These are phyloP conservation scores for Hybognathus amarus DNA, from an alignment of 2,797 vertebrate species.

Conservation along the genomic window DNA sequence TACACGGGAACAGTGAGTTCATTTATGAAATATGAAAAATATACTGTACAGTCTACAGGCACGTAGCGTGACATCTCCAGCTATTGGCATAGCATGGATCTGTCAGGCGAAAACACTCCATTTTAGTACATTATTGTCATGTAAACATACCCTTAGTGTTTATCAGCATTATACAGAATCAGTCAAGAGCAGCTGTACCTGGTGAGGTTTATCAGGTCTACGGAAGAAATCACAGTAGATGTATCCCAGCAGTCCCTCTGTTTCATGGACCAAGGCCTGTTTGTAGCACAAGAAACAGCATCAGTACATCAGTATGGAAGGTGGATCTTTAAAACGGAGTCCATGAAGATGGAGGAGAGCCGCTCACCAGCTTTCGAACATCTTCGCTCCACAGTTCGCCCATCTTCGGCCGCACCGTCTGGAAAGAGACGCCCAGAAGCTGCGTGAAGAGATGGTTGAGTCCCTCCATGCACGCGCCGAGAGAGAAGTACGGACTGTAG, in stretches of 20 bases:
- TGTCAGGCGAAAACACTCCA: no score
- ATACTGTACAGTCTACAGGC: no score
- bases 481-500: conserved; percentile 91
- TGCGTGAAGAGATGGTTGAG: conserved; percentile 87
- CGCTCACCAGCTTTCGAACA: conserved; percentile 88
- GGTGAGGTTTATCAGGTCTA: conserved; percentile 89
- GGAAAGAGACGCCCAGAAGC: conserved; percentile 87
- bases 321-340: not conserved
- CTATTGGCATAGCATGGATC: no score
- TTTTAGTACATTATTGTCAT: not conserved
- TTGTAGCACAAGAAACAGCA: conserved; percentile 35
- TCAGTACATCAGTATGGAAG: not conserved
- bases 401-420: conserved; percentile 81
- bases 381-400: conserved; percentile 95
- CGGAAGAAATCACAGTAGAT: conserved; percentile 98
- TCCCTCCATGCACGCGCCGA: conserved; percentile 95
- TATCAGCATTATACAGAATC: not conserved
- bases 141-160: not conserved
- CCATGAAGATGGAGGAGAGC: not conserved
- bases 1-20: not conserved
- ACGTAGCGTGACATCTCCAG: no score
- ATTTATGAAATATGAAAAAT: not conserved
- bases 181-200: conserved; percentile 78
- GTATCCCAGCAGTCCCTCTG: conserved; percentile 91
- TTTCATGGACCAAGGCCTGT: conserved; percentile 94